Percentiles rank a stretch among this genome's conserved stretches.
These are phyloP conservation scores for Battus philenor DNA, from an alignment of 1,140 invertebrate species.

Conservation along the genomic window DNA sequence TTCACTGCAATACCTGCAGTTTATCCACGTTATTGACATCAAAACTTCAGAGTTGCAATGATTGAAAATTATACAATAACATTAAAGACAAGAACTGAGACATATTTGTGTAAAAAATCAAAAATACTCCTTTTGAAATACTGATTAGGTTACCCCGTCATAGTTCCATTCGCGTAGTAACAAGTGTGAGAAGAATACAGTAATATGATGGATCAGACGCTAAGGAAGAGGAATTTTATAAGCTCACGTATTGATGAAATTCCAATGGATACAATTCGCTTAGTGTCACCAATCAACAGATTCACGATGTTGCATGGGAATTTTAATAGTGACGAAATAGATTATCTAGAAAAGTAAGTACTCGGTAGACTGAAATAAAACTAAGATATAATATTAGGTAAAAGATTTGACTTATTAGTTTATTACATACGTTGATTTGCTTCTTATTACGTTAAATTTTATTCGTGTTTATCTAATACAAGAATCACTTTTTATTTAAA, in stretches of 20 bases:
- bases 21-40: conserved; percentile 23
- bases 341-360: conserved; percentile 56
- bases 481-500: no score
- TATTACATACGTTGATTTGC: no score
- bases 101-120: not conserved
- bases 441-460: no score
- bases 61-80: not conserved
- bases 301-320: conserved; percentile 56
- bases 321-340: conserved; percentile 42
- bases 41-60: not conserved
- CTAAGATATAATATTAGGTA: not conserved
- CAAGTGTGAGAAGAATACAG: no score
- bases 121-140: no score
- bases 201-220: conserved; percentile 42
- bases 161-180: no score
- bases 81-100: not conserved
- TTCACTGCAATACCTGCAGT: conserved; percentile 53
- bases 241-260: conserved; percentile 49
- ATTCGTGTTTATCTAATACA: no score
- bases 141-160: no score
- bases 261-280: conserved; percentile 53
- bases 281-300: conserved; percentile 60
- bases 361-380: not conserved
- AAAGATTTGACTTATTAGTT: no score
- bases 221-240: conserved; percentile 50